Percentiles rank a stretch among this genome's conserved stretches.
These are phyloP conservation scores for Apamea anceps DNA, from an alignment of 2,888 invertebrate genomes.

Conservation along the genomic window DNA sequence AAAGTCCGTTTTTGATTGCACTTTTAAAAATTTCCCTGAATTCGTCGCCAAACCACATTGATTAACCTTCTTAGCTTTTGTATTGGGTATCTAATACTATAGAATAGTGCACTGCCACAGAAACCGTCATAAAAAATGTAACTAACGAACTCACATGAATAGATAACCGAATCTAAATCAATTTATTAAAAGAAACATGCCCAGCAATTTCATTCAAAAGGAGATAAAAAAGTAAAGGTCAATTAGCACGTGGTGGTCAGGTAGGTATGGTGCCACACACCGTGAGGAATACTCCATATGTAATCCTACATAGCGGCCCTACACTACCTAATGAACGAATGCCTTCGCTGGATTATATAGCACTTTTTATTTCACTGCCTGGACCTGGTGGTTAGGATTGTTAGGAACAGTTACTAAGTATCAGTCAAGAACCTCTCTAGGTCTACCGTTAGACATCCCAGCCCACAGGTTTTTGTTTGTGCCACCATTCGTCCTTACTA, in stretches of 20 bases:
- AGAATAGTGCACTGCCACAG: background rate
- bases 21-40: too few species aligned
- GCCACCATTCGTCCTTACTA: slow-evolving; percentile 55
- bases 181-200: background rate
- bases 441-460: slow-evolving; percentile 69
- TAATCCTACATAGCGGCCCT: slow-evolving; percentile 40
- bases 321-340: slow-evolving; percentile 42
- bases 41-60: too few species aligned
- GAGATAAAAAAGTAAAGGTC: slow-evolving; percentile 39
- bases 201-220: background rate
- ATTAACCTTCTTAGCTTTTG: too few species aligned
- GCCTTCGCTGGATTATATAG: slow-evolving; percentile 49
- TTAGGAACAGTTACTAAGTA: slow-evolving; percentile 74
- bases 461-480: slow-evolving; percentile 59
- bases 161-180: background rate
- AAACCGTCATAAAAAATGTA: background rate
- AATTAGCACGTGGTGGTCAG: slow-evolving; percentile 26
- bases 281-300: slow-evolving; percentile 22
- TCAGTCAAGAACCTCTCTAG: slow-evolving; percentile 60
- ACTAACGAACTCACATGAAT: background rate
- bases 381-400: slow-evolving; percentile 69
- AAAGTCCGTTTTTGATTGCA: too few species aligned
- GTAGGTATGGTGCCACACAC: slow-evolving; percentile 9
- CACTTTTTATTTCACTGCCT: slow-evolving; percentile 68
- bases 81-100: too few species aligned